Evolutionary conservation across 2,888 invertebrate genomes (phyloP).

Genomic region (Epistrophe grossulariae): DNA sequence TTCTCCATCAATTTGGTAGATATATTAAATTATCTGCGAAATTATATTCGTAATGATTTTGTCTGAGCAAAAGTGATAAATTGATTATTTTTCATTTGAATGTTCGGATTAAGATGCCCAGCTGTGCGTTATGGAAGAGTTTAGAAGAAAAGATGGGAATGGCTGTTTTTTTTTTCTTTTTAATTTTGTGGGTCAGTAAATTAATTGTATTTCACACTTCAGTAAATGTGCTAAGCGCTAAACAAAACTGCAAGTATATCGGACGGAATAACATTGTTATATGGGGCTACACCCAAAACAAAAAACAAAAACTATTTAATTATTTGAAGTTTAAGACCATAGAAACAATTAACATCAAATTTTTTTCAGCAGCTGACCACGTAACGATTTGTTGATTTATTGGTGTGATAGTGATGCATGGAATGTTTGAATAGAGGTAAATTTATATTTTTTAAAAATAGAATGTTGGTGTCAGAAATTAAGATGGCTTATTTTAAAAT

Average conservation of each 20-base stretch:
- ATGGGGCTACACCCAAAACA: neutral
- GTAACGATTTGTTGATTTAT: neutral
- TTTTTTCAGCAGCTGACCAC: neutral
- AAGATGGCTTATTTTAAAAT: too few relatives aligned
- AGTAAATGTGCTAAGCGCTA: neutral
- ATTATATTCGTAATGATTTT: constrained; percentile 17
- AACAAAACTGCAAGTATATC: neutral
- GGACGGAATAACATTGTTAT: neutral
- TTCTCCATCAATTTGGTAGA: constrained; percentile 7
- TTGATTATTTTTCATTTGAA: constrained; percentile 7
- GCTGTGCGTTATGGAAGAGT: constrained; percentile 2
- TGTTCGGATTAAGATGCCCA: constrained; percentile 15
- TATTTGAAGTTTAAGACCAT: neutral
- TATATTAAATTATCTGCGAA: constrained; percentile 10
- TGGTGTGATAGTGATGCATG: neutral
- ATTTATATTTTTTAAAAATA: too few relatives aligned
- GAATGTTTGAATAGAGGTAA: too few relatives aligned
- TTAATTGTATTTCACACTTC: constrained; percentile 25
- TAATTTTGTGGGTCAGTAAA: constrained; percentile 24
- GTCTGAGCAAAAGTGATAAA: constrained; percentile 26
- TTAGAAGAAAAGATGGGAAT: neutral
- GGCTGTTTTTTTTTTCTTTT: neutral
- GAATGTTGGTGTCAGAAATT: too few relatives aligned
- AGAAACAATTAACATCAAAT: constrained; percentile 2
- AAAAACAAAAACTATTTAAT: neutral